phyloP scores from a whole-genome alignment of 2,113 vertebrate species.

The Grammomys dolichurus region DNA sequence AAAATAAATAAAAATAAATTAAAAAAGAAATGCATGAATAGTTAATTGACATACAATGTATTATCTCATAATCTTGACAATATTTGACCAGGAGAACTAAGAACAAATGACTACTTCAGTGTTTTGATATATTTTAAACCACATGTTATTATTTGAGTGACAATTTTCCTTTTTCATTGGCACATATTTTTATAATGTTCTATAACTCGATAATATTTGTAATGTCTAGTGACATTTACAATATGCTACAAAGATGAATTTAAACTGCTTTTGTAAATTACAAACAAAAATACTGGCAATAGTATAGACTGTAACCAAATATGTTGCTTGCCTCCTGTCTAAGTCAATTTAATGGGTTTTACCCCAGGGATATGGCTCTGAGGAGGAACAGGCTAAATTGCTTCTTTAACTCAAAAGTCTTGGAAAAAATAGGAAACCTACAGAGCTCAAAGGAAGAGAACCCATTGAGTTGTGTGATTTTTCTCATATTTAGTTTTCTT shows the following conservation, averaged over 20 bases:
- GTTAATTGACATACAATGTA: neutral
- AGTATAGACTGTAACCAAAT: neutral
- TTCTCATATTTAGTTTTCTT: slow-evolving; percentile 57
- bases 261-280: slow-evolving; percentile 26
- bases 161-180: neutral
- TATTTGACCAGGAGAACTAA: neutral
- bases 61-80: neutral
- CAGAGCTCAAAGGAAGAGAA: slow-evolving; percentile 26
- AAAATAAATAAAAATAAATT: too few relatives aligned
- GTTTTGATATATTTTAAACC: neutral
- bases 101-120: neutral
- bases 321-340: neutral
- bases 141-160: neutral
- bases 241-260: neutral
- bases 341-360: slow-evolving; percentile 29
- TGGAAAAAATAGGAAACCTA: slow-evolving; percentile 29
- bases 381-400: slow-evolving; percentile 31
- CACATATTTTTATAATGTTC: neutral
- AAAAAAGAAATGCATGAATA: neutral
- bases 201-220: neutral
- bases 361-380: neutral
- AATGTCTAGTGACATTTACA: neutral
- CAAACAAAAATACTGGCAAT: neutral
- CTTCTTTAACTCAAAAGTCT: slow-evolving; percentile 28
- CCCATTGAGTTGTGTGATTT: neutral